A percentile compares a stretch with the other conserved stretches of the same genome.
Conservation (phyloP, 1,140 invertebrate genomes). For the Cherax destructor region DNA sequence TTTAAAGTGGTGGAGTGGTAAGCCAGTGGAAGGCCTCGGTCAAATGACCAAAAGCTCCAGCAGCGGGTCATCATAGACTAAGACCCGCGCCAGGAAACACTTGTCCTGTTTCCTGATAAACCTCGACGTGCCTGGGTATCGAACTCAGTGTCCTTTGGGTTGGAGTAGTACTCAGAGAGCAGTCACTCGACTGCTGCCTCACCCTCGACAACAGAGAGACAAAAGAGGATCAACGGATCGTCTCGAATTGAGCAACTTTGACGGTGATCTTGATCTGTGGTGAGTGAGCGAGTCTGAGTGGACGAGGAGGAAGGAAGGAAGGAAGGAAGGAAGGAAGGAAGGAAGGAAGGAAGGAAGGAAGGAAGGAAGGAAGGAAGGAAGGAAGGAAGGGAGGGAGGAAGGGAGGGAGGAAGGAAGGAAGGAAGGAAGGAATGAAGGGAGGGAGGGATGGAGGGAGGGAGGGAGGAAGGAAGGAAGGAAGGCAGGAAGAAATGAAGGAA, state of each 20-base stretch:
- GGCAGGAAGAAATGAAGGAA: not conserved
- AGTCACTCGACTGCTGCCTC: not conserved
- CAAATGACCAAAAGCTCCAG: too few relatives aligned
- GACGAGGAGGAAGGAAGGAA: not conserved
- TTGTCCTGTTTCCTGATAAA: too few relatives aligned
- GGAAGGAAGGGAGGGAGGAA: not conserved
- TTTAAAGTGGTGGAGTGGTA: too few relatives aligned
- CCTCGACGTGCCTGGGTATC: too few relatives aligned
- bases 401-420: too few relatives aligned
- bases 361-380: not conserved
- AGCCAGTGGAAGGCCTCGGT: too few relatives aligned
- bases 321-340: not conserved
- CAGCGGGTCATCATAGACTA: too few relatives aligned
- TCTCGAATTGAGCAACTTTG: conserved; percentile 17
- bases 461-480: not conserved
- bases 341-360: too few relatives aligned
- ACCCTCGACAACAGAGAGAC: not conserved
- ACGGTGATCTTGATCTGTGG: not conserved
- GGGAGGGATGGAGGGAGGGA: not conserved
- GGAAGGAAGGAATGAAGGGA: not conserved
- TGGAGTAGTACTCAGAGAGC: not conserved
- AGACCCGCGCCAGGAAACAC: too few relatives aligned
- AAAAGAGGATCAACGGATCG: conserved; percentile 20
- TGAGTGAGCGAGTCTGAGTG: too few relatives aligned
- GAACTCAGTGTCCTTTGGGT: too few relatives aligned